A percentile compares a stretch with the other conserved stretches of the same genome.
Evolutionary conservation across 35 echinoderm and acorn worm species (phyloP).

Genomic region (Heliocidaris tuberculata): DNA sequence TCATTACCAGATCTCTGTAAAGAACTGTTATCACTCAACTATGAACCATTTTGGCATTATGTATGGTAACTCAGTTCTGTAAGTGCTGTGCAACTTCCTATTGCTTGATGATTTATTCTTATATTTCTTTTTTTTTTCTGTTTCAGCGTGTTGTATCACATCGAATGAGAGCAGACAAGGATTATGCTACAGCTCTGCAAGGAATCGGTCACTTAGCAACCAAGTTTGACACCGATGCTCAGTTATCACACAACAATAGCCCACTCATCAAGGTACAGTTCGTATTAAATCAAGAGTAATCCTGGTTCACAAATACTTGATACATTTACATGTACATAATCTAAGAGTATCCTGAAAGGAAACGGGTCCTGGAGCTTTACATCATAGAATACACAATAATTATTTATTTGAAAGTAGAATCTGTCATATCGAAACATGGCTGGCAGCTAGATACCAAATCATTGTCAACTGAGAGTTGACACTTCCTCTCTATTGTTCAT

Average conservation of each 20-base stretch:
- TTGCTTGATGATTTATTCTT: neutral
- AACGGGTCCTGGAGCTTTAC: no score
- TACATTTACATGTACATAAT: no score
- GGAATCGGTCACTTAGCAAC: conserved; percentile 60
- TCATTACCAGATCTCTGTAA: no score
- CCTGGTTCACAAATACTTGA: neutral
- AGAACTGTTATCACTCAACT: no score
- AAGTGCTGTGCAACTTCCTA: no score
- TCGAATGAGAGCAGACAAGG: conserved; percentile 74
- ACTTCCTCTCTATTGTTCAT: neutral
- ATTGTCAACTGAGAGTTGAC: neutral
- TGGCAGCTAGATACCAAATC: neutral
- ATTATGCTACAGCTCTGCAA: conserved; percentile 79
- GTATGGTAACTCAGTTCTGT: no score
- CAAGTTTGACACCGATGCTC: conserved; percentile 76
- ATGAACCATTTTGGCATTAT: no score
- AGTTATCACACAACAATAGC: conserved; percentile 44
- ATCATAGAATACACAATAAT: neutral
- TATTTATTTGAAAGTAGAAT: neutral
- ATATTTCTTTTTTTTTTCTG: neutral
- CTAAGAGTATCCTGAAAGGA: no score
- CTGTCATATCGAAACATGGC: neutral
- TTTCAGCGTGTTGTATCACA: conserved; percentile 51
- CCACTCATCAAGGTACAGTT: conserved; percentile 49
- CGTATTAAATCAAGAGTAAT: neutral